These are phyloP conservation scores for Pseudomyrmex concolor DNA, from an alignment of 1,140 invertebrate genomes.

Conservation along the genomic window DNA sequence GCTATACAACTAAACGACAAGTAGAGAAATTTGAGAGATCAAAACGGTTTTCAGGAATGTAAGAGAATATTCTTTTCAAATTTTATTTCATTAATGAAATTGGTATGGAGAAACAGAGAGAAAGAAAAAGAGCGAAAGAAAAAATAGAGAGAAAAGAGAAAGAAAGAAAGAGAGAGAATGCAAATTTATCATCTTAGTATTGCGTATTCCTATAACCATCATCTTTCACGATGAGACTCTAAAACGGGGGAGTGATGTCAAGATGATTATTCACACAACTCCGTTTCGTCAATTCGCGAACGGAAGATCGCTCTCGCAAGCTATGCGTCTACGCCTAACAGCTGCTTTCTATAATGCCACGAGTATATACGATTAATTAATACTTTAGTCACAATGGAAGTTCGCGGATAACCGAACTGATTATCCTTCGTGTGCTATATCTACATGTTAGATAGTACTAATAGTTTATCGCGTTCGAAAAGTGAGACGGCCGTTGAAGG, in stretches of 20 bases:
- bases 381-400: constrained; percentile 7
- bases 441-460: constrained; percentile 27
- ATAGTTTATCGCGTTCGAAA: constrained; percentile 24
- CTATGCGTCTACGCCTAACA: constrained; percentile 46
- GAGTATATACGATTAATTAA: constrained; percentile 37
- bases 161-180: too few species aligned
- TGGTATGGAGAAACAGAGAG: too few species aligned
- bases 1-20: neutral
- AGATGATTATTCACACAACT: too few species aligned
- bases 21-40: neutral
- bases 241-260: neutral
- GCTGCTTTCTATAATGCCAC: constrained; percentile 50
- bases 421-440: neutral
- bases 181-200: too few species aligned
- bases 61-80: too few species aligned
- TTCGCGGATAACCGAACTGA: neutral
- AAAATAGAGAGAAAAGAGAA: too few species aligned
- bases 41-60: neutral
- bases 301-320: neutral
- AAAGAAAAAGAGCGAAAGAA: too few species aligned
- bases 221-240: neutral
- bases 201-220: neutral
- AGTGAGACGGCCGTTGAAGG: neutral
- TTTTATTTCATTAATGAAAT: too few species aligned
- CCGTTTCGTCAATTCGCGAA: neutral